phyloP scores from a whole-genome alignment of 1,140 invertebrate species.

The Planococcus citri region DNA sequence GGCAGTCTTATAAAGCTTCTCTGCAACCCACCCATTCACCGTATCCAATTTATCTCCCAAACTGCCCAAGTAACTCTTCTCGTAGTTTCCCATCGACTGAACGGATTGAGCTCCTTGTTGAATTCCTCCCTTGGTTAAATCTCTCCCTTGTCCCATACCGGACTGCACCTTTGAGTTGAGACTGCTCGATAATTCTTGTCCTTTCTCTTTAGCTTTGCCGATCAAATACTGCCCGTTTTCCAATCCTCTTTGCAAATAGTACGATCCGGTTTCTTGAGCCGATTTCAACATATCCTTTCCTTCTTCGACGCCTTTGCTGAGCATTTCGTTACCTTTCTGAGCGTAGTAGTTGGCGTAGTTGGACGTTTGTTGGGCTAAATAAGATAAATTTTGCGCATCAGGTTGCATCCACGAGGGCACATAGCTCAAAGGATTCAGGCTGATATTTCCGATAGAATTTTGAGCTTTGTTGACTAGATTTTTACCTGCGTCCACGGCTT shows the following conservation, averaged over 20 bases:
- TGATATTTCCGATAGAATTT: too few species aligned
- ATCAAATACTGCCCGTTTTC: too few species aligned
- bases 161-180: neutral
- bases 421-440: neutral
- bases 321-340: too few species aligned
- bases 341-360: too few species aligned
- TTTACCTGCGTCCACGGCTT: neutral
- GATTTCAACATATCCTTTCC: too few species aligned
- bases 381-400: neutral
- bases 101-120: neutral
- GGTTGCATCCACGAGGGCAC: neutral
- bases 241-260: too few species aligned
- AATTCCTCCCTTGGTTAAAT: neutral
- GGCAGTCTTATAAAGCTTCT: neutral
- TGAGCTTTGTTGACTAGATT: neutral
- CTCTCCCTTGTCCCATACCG: neutral
- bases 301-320: too few species aligned
- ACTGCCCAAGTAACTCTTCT: neutral
- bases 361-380: too few species aligned
- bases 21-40: neutral
- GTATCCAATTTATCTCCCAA: neutral
- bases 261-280: too few species aligned
- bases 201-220: too few species aligned
- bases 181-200: neutral
- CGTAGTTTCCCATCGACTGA: neutral